Evolutionary conservation across 2,113 vertebrate species (phyloP).

Genomic region (Brienomyrus brachyistius): DNA sequence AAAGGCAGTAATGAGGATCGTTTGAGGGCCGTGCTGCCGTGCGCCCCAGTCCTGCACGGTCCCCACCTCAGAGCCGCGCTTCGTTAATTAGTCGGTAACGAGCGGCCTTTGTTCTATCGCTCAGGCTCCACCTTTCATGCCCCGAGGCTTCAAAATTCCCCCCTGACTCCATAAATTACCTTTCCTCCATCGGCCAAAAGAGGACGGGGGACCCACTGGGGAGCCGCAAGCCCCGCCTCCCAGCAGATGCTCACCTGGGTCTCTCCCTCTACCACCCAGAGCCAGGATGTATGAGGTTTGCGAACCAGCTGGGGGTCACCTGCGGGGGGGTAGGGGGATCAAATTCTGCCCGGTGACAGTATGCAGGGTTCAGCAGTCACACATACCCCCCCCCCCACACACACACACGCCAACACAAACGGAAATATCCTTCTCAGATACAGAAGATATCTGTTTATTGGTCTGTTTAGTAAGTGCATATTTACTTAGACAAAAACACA

Average conservation of each 20-base stretch:
- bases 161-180: neutral
- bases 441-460: too few species aligned
- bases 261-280: neutral
- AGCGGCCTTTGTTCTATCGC: neutral
- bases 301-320: neutral
- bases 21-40: neutral
- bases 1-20: neutral
- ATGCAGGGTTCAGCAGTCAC: neutral
- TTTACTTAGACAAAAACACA: neutral
- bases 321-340: neutral
- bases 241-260: neutral
- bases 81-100: conserved; percentile 9
- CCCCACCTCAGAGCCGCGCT: neutral
- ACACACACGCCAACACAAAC: neutral
- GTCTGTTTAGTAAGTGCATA: neutral
- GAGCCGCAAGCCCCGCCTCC: neutral
- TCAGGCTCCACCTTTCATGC: conserved; percentile 6
- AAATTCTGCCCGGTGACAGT: neutral
- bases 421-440: neutral
- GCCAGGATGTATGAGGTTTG: neutral
- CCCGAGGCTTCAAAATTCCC: neutral
- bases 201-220: neutral
- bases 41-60: neutral
- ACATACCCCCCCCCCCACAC: neutral
- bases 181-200: neutral